Base-by-base conservation (phyloP, 2,113 vertebrate genomes). In the Geococcyx californianus region DNA sequence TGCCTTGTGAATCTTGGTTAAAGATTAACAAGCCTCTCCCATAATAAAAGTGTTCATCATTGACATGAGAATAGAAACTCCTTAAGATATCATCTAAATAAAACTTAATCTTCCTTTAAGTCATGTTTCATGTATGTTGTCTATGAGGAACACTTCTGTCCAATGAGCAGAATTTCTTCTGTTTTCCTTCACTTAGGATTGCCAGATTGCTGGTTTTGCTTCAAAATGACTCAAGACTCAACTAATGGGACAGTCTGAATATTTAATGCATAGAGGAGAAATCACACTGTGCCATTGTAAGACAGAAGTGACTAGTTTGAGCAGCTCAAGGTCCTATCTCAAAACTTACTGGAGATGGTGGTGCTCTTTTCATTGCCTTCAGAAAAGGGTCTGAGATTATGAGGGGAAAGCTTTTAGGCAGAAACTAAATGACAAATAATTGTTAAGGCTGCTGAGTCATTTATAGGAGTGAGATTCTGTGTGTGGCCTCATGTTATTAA, bases 21-120 rank as follows among this genome's bases (percentile, higher is more conserved):
- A 84, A 86, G 76, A 67, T 89, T 91, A 94, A 90, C 68, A 78
- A 67, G 91, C 82, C 92, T 92, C 75, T 95, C 90, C 90, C n/a
- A 0, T 90, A 84, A 89, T 96, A 87, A 95, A 96, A 92, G 33
- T 81, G 85, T 88, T 94, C 76, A 33, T 90, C 49, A 5, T 44
- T 90, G 93, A 78, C 60, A 13, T 76, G 59, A 77, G 78, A 94
- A 68, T 90, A 90, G 79, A 81, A 94, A 87, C 44, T 83, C 56
- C 85, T 92, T 76, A 79, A 90, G 90, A 59, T 93, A 94, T 19
- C 56, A 68, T 74, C 88, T 81, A 68, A 93, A 95, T 92, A 94
- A 96, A 95, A 75, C n/a, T 83, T 59, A 60, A 69, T 58, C 74
- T 94, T 90, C 80, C 42, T 80, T 62, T 56, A 78, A 90, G 85